Evolutionary conservation across 2,797 vertebrate species (phyloP), one percentile per base, ranked within the genome.

Genomic region (Hydrophis major): DNA sequence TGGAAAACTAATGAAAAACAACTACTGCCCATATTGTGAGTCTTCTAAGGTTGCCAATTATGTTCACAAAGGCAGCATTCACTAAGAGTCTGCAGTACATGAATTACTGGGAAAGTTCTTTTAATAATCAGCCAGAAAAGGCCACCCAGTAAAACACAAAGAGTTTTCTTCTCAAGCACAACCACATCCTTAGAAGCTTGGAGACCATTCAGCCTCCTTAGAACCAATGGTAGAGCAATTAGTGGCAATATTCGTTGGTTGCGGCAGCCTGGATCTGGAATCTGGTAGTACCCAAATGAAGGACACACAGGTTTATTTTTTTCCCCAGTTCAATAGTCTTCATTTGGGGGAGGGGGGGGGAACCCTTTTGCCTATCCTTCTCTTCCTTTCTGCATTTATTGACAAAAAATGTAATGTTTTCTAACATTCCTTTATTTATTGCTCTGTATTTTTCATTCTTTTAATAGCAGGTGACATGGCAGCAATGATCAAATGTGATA

Each of bases 61-160:
- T 87, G 87, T 42, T 74, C 89, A 93, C 91, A 88, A 89, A 91
- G 74, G 59, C 63, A 91, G 69, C 28, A 94, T 92, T 89, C 69
- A 92, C 87, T 60, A 89, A 91, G 16, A 61, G 74, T 89, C 60
- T 57, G 78, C 60, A 60, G 60, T 60, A 74, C 90, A 86, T 56
- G 69, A 86, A 92, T 92, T 66, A 94, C 87, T 91, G 90, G 86
- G 90, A 88, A 92, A 93, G 91, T 74, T 91, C 90, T 93, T 93
- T 93, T 91, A 91, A 92, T 91, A 78, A 94, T 93, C 87, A 89
- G 60, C 90, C 42, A 61, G 86, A 90, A 93, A 91, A 94, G 86
- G 92, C 92, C 93, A 86, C 42, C 86, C n/a, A 25, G 28, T 47
- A 63, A 89, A 53, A 93, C 42, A 69, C 53, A 93, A 50, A 89